These are phyloP conservation scores for Pammene fasciana DNA, from an alignment of 2,888 invertebrate genomes.

Conservation along the genomic window DNA sequence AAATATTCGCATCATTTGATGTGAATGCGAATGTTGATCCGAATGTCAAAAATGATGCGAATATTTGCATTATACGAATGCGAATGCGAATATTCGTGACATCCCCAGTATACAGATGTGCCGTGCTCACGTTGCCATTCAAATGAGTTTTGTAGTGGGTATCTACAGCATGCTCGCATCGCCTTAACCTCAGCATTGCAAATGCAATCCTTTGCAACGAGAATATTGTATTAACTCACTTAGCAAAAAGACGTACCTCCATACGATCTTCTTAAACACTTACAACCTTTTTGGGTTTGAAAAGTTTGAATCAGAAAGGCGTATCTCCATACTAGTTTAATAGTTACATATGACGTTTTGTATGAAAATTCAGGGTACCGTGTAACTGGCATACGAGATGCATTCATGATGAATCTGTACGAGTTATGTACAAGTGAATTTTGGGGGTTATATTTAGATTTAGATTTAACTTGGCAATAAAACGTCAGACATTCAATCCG, in stretches of 20 bases:
- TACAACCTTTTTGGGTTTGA: background rate
- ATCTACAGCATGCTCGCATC: background rate
- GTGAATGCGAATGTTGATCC: no score
- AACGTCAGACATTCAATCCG: no score
- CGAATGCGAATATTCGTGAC: no score
- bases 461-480: background rate
- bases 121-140: no score
- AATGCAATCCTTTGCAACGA: constrained; percentile 8
- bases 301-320: background rate
- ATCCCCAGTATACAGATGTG: no score
- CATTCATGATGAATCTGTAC: constrained; percentile 2
- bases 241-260: background rate
- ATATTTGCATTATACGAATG: no score
- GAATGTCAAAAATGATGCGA: no score
- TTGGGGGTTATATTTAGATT: background rate
- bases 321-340: background rate
- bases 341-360: background rate
- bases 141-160: no score
- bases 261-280: background rate
- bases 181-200: constrained; percentile 10
- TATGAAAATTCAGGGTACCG: background rate
- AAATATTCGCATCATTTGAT: no score
- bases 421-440: background rate
- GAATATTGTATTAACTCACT: background rate
- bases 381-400: constrained; percentile 8